Base-by-base conservation (phyloP, 2,888 invertebrate species). In the Drosophila nr. perissopoda region DNA sequence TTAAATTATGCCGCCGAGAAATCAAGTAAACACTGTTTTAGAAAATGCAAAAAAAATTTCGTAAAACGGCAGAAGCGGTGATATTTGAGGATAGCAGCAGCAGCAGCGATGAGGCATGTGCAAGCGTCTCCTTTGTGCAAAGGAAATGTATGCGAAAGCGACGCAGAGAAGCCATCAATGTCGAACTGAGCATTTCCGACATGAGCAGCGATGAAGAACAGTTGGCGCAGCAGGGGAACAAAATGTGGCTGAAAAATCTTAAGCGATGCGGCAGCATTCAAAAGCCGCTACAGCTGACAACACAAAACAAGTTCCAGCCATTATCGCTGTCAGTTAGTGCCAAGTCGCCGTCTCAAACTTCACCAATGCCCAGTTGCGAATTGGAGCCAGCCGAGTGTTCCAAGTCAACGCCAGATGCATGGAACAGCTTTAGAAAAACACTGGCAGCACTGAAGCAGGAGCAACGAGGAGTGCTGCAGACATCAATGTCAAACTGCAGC, bases 121-220 rank as follows among this genome's bases (percentile, higher is more conserved):
- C 6, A n/a, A 48, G 36, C 16, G 4, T 29, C 52, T 31, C 40
- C 7, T 11, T 58, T 5, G 57, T 73, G 4, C 21, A 34, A 16
- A 51, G 10, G 1, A 68, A 68, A 59, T 67, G 59, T 42, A n/a
- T 40, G 21, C 64, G 45, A 0, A 10, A 33, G 5, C 66, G 27
- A 6, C 38, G n/a, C 7, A 34, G 1, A 16, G 16, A 42, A 11
- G 21, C 2, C 6, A 40, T 4, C 21, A 57, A 57, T 40, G 10
- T 31, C 0, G 53, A 51, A 3, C 11, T 65, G 1, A 4, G 29
- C 1, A 78, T 78, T 27, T 76, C 75, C 0, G 76, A 76, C 10
- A 27, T 67, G 2, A 80, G 79, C 57, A 76, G 68, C 51, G 73
- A 73, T 27, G 80, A 73, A 25, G 29, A 68, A 40, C n/a, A 40